phyloP scores from a whole-genome alignment of 2,797 vertebrate genomes.

The Picus viridis region DNA sequence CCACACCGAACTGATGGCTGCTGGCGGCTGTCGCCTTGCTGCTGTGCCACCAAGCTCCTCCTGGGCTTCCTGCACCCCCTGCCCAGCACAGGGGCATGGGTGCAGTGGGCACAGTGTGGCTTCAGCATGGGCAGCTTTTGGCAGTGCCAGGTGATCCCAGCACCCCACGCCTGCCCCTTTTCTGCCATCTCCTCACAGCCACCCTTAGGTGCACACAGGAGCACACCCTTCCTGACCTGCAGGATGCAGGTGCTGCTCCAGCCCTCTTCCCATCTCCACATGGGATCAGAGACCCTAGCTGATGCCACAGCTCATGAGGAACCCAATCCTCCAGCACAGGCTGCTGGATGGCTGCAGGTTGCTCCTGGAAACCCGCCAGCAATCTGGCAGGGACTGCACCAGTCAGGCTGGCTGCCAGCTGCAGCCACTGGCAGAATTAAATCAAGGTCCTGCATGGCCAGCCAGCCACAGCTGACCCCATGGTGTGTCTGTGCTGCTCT shows the following conservation, averaged over 20 bases:
- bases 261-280: not conserved
- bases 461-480: not conserved
- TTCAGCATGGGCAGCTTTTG: fast-evolving
- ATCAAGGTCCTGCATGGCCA: not conserved
- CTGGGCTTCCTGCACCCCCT: fast-evolving
- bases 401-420: not conserved
- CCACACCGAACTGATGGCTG: no score
- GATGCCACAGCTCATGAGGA: not conserved
- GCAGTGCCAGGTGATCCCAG: fast-evolving
- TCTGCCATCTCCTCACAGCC: not conserved
- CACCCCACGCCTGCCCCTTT: fast-evolving
- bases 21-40: not conserved
- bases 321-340: fast-evolving
- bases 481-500: not conserved
- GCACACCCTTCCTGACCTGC: not conserved
- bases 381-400: not conserved
- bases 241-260: fast-evolving
- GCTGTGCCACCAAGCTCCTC: not conserved
- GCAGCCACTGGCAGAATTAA: not conserved
- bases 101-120: not conserved
- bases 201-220: fast-evolving
- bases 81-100: fast-evolving
- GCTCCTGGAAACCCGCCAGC: not conserved
- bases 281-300: not conserved
- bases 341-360: fast-evolving